Base-by-base conservation (phyloP, 2,888 invertebrate species). In the Scaptomyza cyrtandrae region DNA sequence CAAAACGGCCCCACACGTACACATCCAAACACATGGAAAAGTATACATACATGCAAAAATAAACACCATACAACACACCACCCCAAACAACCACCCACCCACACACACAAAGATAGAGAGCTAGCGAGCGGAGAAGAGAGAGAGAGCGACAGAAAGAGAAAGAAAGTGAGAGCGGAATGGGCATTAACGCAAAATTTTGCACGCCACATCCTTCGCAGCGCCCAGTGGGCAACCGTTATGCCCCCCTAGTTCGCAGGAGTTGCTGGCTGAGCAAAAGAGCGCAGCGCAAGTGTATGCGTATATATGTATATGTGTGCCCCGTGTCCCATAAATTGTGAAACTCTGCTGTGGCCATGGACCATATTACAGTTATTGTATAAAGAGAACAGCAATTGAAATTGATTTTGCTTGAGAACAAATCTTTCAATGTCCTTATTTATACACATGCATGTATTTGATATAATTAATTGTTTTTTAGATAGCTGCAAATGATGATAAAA, bases 291-390 rank as follows among this genome's bases (percentile, higher is more conserved):
- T 76, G 57, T 80, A 64, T 71, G 64, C 58, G 35, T 65, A 27
- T 61, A 52, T 66, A 41, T 52, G 49, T 50, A 50, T 35, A 41
- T 63, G 59, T 82, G 82, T 76, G 79, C 64, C 75, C 80, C 65
- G 81, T 84, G 81, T 84, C 81, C 81, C 79, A 82, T 82, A 84
- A 82, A 82, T 79, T 82, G 70, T 79, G 79, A 84, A 84, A 81
- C 75, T 75, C 76, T 75, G 76, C 78, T 84, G 78, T 84, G 83
- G 86, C 83, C 83, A 84, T 84, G 83, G 83, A 86, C 83, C 83
- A 84, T 84, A 86, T 84, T 84, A 76, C 76, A 80, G 67, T 86
- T 75, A 75, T 73, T 74, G 71, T 80, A 64, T 61, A 78, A 74
- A 69, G 73, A 83, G 75, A 71, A 66, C 49, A 80, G 59, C 69